Percentiles rank a stretch among this genome's conserved stretches.
These are phyloP conservation scores for Melanotaenia duboulayi DNA, from an alignment of 2,113 vertebrate species.

Conservation along the genomic window DNA sequence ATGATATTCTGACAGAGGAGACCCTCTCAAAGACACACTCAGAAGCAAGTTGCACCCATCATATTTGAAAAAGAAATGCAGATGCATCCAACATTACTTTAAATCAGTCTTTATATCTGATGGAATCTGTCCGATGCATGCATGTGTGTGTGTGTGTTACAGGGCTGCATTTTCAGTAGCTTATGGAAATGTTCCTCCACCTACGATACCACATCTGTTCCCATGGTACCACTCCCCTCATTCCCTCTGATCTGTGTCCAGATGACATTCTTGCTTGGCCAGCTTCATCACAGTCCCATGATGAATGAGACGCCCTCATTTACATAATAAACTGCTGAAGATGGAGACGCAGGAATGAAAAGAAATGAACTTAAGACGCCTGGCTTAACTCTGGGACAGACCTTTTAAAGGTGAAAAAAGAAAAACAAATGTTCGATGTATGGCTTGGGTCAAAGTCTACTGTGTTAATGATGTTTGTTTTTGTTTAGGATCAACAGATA, in stretches of 20 bases:
- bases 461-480: background rate
- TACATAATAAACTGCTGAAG: constrained; percentile 60
- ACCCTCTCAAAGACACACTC: constrained; percentile 41
- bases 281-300: constrained; percentile 47
- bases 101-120: constrained; percentile 21
- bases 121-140: constrained; percentile 3
- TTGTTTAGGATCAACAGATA: background rate
- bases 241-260: constrained; percentile 72
- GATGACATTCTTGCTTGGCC: constrained; percentile 64
- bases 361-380: constrained; percentile 44
- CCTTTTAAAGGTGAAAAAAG: background rate
- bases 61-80: constrained; percentile 24
- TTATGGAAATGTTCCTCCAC: constrained; percentile 68
- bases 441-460: background rate
- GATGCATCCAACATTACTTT: constrained; percentile 23
- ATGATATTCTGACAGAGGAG: constrained; percentile 58
- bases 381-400: constrained; percentile 45
- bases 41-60: constrained; percentile 34
- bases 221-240: constrained; percentile 47
- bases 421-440: too few relatives aligned
- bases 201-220: constrained; percentile 71
- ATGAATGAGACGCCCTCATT: constrained; percentile 51
- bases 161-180: constrained; percentile 30
- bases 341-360: constrained; percentile 6
- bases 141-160: constrained; percentile 5